phyloP scores from a whole-genome alignment of 2,797 vertebrate genomes.

The Syngnathus rostellatus region DNA sequence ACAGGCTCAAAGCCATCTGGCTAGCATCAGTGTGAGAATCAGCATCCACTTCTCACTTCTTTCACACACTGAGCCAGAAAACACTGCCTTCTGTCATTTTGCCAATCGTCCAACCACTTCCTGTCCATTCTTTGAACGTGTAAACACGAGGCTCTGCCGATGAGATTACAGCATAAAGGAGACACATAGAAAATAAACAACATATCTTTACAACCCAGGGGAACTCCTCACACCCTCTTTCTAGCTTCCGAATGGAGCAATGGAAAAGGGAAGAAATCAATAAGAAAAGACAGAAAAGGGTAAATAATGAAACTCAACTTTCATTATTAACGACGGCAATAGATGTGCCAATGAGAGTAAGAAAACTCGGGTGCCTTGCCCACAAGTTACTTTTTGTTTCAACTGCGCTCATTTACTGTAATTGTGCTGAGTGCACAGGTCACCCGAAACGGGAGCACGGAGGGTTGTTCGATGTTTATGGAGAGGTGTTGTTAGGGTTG shows the following conservation, averaged over 20 bases:
- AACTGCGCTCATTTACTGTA: constrained; percentile 13
- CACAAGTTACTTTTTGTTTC: constrained; percentile 23
- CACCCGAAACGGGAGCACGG: constrained; percentile 3
- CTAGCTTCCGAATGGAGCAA: constrained; percentile 1
- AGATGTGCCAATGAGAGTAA: constrained; percentile 12
- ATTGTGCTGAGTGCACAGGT: constrained; percentile 29
- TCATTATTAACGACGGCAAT: not conserved
- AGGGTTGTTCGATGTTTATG: constrained; percentile 14
- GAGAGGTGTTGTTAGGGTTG: constrained; percentile 18
- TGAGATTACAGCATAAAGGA: constrained; percentile 21
- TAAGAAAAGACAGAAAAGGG: constrained; percentile 10
- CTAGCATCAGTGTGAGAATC: constrained; percentile 13
- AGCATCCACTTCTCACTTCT: constrained; percentile 14
- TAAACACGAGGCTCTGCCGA: constrained; percentile 15
- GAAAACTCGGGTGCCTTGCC: constrained; percentile 28
- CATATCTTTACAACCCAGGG: constrained; percentile 39
- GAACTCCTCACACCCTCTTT: constrained; percentile 18
- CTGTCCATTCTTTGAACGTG: constrained; percentile 23
- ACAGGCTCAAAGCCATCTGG: constrained; percentile 12
- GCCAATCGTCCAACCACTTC: constrained; percentile 24
- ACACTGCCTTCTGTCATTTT: constrained; percentile 49
- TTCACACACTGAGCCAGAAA: constrained; percentile 23
- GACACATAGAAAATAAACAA: constrained; percentile 36
- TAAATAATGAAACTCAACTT: constrained; percentile 27
- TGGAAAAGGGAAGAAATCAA: constrained; percentile 4